Base-by-base conservation (phyloP, 2,113 vertebrate genomes). In the Cyanoramphus novaezelandiae region DNA sequence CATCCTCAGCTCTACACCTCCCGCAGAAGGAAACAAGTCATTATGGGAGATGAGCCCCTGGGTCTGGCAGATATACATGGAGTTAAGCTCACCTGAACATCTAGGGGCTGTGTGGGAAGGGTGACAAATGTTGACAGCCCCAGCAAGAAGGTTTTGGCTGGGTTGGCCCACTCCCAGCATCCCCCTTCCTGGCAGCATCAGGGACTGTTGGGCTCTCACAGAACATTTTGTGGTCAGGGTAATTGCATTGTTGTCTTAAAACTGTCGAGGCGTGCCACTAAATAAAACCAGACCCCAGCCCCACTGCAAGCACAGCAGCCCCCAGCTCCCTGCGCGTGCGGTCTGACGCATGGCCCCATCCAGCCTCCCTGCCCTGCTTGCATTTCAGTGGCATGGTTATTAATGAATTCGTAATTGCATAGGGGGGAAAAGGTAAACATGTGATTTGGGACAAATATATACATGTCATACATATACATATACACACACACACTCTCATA, bases 381-480 rank as follows among this genome's bases (percentile, higher is more conserved):
- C 43, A 15, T 43, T 75, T 68, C 21, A n/a, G 62, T 33, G 11
- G 3, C 7, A 18, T 4, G n/a, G 33, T 82, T 94, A 92, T 94
- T 94, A 95, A 96, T 91, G 55, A 89, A 82, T 74, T 65, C 89
- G 67, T 75, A 92, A 92, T 92, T 86, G 81, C 65, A 69, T 15
- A 13, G 28, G 18, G n/a, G 6, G 15, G n/a, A 29, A 72, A 86
- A 65, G 84, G 89, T 81, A 85, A 97, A 85, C 64, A 47, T 59
- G 53, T 12, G 5, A 71, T 82, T 78, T 9, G 16, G 76, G 83
- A 88, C 70, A 92, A 87, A 77, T 44, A 78, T 44, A 77, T 75
- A 67, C 11, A 64, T 79, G 63, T 67, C 81, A 55, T 10, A 87
- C 10, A 77, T 19, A 35, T 12, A 53, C 7, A 47, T 8, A 28